A percentile compares a stretch with the other conserved stretches of the same genome.
Conservation (phyloP, 1,140 invertebrate genomes). For the Neodiprion virginianus region DNA sequence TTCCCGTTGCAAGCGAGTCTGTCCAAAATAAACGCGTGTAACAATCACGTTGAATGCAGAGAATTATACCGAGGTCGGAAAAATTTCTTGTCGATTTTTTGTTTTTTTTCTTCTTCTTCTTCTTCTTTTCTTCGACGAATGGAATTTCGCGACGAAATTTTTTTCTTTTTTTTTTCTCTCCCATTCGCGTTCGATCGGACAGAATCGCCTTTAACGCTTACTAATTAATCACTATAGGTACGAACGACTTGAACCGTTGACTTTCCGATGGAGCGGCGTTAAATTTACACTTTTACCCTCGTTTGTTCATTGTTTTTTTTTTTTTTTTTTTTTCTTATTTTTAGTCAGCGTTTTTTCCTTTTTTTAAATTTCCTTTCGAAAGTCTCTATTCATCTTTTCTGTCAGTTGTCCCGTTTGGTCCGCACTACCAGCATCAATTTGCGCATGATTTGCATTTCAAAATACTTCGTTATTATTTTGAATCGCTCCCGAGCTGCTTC, state of each 20-base stretch:
- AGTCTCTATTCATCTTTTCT: conserved; percentile 28
- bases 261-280: conserved; percentile 44
- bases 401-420: conserved; percentile 54
- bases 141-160: too few relatives aligned
- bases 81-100: not conserved
- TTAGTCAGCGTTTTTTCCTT: not conserved
- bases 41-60: too few relatives aligned
- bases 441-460: conserved; percentile 47
- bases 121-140: not conserved
- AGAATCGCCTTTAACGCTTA: conserved; percentile 28
- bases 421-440: conserved; percentile 57
- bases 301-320: conserved; percentile 14
- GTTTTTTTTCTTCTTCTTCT: not conserved
- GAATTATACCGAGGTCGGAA: not conserved
- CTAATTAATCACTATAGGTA: conserved; percentile 39
- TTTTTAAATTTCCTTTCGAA: conserved; percentile 24
- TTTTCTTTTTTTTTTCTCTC: not conserved
- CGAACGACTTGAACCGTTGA: conserved; percentile 39
- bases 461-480: conserved; percentile 49
- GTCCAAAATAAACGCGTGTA: not conserved
- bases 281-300: not conserved
- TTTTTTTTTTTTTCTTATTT: conserved; percentile 18
- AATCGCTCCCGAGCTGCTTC: conserved; percentile 36
- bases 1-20: not conserved
- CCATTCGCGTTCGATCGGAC: not conserved